Conservation (phyloP, 1,140 invertebrate genomes). For the Neuroterus valhalla region DNA sequence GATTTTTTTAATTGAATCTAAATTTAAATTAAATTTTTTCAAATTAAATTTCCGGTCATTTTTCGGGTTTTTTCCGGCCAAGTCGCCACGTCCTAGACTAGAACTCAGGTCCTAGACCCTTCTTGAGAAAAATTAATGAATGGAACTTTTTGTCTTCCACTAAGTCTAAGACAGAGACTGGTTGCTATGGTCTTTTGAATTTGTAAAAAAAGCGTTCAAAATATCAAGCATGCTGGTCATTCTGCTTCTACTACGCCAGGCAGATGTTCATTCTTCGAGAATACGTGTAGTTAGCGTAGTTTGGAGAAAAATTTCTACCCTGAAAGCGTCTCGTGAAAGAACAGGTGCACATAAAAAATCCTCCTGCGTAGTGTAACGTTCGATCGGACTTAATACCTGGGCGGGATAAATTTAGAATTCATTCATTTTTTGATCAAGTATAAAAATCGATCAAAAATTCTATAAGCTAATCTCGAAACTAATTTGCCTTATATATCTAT, state of each 20-base stretch:
- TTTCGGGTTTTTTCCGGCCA: too few species aligned
- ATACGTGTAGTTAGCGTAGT: slow-evolving; percentile 54
- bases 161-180: slow-evolving; percentile 12
- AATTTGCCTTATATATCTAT: slow-evolving; percentile 8
- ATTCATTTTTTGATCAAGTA: neutral
- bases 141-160: neutral
- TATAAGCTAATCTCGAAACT: neutral
- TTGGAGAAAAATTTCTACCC: slow-evolving; percentile 53
- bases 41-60: too few species aligned
- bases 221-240: too few species aligned
- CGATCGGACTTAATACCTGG: slow-evolving; percentile 9
- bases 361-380: slow-evolving; percentile 9
- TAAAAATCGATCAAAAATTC: slow-evolving; percentile 15
- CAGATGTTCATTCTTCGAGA: slow-evolving; percentile 63
- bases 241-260: slow-evolving; percentile 47
- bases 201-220: neutral
- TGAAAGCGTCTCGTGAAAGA: slow-evolving; percentile 58
- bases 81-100: too few species aligned
- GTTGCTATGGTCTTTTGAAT: slow-evolving; percentile 13
- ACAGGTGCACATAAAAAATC: slow-evolving; percentile 57
- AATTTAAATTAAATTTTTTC: too few species aligned
- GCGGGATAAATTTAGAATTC: slow-evolving; percentile 7
- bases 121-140: slow-evolving; percentile 9
- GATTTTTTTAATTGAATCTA: too few species aligned
- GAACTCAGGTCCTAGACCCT: neutral